Conservation (phyloP, 2,888 invertebrate species). For the Hybos culiciformis region DNA sequence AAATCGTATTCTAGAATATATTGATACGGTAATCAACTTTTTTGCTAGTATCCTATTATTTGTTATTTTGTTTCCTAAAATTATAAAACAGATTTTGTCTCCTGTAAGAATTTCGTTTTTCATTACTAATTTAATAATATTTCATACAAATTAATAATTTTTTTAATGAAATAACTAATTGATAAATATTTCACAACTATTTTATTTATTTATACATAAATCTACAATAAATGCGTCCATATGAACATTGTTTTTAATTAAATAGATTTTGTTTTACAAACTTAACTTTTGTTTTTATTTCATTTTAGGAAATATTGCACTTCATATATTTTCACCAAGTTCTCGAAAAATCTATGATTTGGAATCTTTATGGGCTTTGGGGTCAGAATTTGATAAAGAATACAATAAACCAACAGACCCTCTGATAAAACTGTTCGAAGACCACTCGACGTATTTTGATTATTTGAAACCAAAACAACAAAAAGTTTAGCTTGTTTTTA, state of each 20-base stretch:
- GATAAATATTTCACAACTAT: no score
- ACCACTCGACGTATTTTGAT: constrained; percentile 46
- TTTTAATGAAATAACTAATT: no score
- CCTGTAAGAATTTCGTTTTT: no score
- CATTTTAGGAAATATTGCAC: constrained; percentile 71
- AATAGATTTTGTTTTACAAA: background rate
- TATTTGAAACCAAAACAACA: constrained; percentile 49
- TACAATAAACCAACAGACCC: constrained; percentile 46
- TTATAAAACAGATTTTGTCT: no score
- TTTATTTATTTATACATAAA: background rate
- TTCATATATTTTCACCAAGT: constrained; percentile 70
- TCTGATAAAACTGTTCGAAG: constrained; percentile 48
- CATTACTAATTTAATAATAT: no score
- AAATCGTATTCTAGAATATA: no score
- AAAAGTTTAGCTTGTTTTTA: no score
- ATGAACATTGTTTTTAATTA: background rate
- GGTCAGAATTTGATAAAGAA: constrained; percentile 63
- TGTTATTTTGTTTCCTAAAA: no score
- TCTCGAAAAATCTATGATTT: constrained; percentile 65
- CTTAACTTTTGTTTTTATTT: constrained; percentile 3
- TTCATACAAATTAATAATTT: no score
- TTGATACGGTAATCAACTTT: no score
- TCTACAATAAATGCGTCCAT: background rate
- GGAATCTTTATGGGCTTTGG: constrained; percentile 84
- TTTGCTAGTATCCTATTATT: no score